Evolutionary conservation across 2,113 vertebrate species (phyloP).

Genomic region (Daphoenositta chrysoptera): DNA sequence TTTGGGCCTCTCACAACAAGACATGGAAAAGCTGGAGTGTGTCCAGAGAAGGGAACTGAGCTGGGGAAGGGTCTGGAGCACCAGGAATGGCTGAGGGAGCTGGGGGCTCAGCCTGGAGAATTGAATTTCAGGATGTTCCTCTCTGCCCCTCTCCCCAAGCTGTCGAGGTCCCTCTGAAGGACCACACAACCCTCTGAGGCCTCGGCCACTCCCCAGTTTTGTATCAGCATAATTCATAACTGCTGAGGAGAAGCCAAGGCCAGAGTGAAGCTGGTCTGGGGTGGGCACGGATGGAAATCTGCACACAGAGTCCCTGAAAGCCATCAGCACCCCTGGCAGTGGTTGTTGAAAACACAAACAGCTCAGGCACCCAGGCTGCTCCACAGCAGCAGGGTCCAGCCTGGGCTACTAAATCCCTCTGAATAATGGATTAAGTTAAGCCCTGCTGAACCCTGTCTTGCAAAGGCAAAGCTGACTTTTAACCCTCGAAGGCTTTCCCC

Average conservation of each 20-base stretch:
- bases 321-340: neutral
- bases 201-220: neutral
- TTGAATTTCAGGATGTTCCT: neutral
- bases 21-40: fast-evolving
- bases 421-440: neutral
- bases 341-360: neutral
- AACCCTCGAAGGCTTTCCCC: neutral
- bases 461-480: neutral
- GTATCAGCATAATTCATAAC: neutral
- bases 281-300: fast-evolving
- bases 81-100: neutral
- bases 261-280: neutral
- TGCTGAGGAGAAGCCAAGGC: neutral
- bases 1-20: neutral
- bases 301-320: neutral
- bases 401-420: neutral
- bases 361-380: neutral
- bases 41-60: fast-evolving
- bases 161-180: neutral
- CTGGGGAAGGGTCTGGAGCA: neutral
- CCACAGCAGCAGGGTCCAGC: neutral
- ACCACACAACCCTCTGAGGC: neutral
- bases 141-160: neutral
- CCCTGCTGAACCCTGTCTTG: neutral
- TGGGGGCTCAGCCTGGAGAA: neutral